These are phyloP conservation scores for Tetheella fluctuosa DNA, from an alignment of 2,888 invertebrate species.

Conservation along the genomic window DNA sequence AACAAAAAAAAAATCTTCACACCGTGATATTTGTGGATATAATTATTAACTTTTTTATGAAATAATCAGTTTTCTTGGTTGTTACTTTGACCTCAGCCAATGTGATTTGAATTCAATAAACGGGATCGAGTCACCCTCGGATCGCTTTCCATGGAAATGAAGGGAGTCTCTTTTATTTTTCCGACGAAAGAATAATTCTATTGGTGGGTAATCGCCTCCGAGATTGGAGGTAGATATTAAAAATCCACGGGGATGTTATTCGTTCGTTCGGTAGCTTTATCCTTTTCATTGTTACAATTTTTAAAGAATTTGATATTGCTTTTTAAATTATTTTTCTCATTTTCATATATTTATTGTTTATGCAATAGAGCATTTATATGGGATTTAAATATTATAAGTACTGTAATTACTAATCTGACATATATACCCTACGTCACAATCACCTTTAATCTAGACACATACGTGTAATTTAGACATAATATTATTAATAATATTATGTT, in stretches of 20 bases:
- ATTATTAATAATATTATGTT: too few relatives aligned
- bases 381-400: too few relatives aligned
- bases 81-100: slow-evolving; percentile 52
- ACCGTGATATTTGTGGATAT: background rate
- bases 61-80: slow-evolving; percentile 23
- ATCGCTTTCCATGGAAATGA: slow-evolving; percentile 74
- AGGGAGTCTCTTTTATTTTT: slow-evolving; percentile 56
- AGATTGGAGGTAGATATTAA: slow-evolving; percentile 59
- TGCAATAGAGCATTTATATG: too few relatives aligned
- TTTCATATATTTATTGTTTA: background rate
- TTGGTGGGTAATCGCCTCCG: slow-evolving; percentile 52
- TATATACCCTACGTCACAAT: too few relatives aligned
- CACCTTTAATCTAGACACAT: too few relatives aligned
- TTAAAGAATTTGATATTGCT: slow-evolving; percentile 2
- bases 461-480: too few relatives aligned
- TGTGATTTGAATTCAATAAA: slow-evolving; percentile 79
- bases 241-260: slow-evolving; percentile 45
- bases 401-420: too few relatives aligned
- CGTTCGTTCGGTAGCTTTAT: slow-evolving; percentile 27
- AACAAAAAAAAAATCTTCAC: too few relatives aligned
- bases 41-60: slow-evolving; percentile 21
- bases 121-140: slow-evolving; percentile 54
- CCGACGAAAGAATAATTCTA: slow-evolving; percentile 59
- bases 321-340: background rate
- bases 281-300: slow-evolving; percentile 17